Conservation (phyloP, 2,797 vertebrate genomes). For the Clarias fuscus region DNA sequence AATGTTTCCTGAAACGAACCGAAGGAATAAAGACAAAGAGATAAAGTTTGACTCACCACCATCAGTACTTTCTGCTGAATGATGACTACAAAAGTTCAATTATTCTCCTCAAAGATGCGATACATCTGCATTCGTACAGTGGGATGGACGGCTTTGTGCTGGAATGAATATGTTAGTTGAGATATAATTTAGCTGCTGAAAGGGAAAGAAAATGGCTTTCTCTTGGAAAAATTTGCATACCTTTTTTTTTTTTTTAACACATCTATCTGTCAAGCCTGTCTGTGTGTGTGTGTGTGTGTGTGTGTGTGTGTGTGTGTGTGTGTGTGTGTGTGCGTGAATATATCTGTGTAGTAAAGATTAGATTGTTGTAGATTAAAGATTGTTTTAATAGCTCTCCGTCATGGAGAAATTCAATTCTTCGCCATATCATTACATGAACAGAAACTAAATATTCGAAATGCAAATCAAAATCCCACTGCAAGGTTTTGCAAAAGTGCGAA, state of each 20-base stretch:
- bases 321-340: neutral
- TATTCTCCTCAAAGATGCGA: constrained; percentile 1
- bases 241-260: constrained; percentile 20
- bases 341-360: no score
- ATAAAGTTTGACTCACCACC: neutral
- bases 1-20: constrained; percentile 6
- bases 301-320: constrained; percentile 6
- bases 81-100: constrained; percentile 12
- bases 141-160: neutral
- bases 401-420: neutral
- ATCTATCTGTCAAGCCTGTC: constrained; percentile 12
- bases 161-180: constrained; percentile 22
- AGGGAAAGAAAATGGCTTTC: constrained; percentile 21
- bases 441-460: neutral
- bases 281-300: constrained; percentile 1
- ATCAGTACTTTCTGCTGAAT: constrained; percentile 9
- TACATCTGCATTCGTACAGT: constrained; percentile 15
- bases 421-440: neutral
- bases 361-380: neutral
- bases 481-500: neutral
- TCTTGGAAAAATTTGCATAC: constrained; percentile 14
- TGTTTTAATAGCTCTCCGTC: neutral
- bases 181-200: constrained; percentile 23
- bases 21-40: constrained; percentile 2
- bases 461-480: neutral